Evolutionary conservation across 2,888 invertebrate genomes (phyloP), one percentile per base, ranked within the genome.

Genomic region (Drosophila nigricruria): DNA sequence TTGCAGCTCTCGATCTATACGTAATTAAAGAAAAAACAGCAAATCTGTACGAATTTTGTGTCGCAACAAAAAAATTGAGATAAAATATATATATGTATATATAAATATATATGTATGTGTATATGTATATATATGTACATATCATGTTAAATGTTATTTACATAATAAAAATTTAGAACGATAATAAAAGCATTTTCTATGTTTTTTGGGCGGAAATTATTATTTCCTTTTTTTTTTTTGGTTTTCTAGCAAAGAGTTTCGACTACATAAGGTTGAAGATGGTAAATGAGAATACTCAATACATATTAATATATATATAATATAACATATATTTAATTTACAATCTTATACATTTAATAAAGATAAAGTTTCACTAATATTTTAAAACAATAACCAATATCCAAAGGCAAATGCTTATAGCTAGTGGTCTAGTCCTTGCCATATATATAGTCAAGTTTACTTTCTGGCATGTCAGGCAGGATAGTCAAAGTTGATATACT

Each of bases 81-180:
- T n/a, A n/a, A n/a, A 4, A 49, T 12, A 49, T 49, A 49, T 12
- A 47, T 47, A 47, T 1, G 27, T 1, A 20, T 42, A 20, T 10
- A 40, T 50, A 34, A 34, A 30, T 53, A 66, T 58, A 40, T 43
- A 36, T 23, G 12, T 30, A 5, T 27, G n/a, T 27, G 5, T 45
- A 9, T 47, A 3, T 47, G 4, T n/a, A 8, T 25, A 49, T 61
- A 47, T 54, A 38, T 78, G 61, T 70, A 70, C 49, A 66, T 67
- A 75, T 66, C 47, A 60, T 66, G 72, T 70, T 50, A 67, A 70
- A 70, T 66, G 27, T 58, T 73, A 64, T 62, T 64, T 69, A 73
- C 73, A 61, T 54, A 80, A 76, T 76, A 79, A 75, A 76, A 72
- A 27, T 64, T 71, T 79, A 78, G 47, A 73, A 73, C 58, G 38